phyloP scores from a whole-genome alignment of 2,113 vertebrate genomes.

The Recurvirostra avosetta region DNA sequence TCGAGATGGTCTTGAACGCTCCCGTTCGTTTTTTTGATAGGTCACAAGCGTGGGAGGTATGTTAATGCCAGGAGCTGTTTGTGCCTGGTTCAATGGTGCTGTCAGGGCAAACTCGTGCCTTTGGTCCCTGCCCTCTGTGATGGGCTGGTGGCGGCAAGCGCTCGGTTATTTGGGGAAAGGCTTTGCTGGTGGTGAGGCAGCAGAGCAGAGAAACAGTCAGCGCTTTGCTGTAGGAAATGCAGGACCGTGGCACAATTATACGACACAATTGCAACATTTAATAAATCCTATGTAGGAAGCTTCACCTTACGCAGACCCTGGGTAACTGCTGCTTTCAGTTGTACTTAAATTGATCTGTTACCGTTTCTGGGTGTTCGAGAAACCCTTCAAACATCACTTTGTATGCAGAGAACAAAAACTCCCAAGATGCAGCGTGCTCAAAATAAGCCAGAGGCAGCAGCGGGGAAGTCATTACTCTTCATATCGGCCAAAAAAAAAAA shows the following conservation, averaged over 20 bases:
- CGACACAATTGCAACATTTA: fast-evolving
- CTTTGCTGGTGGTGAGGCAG: not conserved
- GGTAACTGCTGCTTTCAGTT: not conserved
- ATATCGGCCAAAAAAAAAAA: not conserved
- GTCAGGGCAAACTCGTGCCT: not conserved
- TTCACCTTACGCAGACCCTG: not conserved
- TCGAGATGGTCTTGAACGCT: fast-evolving
- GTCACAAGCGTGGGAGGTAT: fast-evolving
- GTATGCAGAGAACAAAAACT: not conserved
- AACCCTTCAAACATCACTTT: not conserved
- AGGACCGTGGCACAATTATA: not conserved
- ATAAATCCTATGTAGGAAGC: not conserved
- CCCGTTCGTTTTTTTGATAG: fast-evolving
- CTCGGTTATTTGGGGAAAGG: fast-evolving
- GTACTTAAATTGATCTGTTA: not conserved
- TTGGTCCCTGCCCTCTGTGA: not conserved
- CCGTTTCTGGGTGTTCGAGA: not conserved
- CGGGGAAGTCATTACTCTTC: not conserved
- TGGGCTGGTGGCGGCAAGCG: not conserved
- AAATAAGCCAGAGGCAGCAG: not conserved
- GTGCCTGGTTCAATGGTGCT: not conserved
- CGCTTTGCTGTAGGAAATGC: fast-evolving
- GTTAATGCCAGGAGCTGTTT: not conserved
- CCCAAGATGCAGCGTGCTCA: not conserved
- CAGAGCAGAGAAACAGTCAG: fast-evolving